Evolutionary conservation across 2,888 invertebrate genomes (phyloP).

Genomic region (Acanthopleura granulata): DNA sequence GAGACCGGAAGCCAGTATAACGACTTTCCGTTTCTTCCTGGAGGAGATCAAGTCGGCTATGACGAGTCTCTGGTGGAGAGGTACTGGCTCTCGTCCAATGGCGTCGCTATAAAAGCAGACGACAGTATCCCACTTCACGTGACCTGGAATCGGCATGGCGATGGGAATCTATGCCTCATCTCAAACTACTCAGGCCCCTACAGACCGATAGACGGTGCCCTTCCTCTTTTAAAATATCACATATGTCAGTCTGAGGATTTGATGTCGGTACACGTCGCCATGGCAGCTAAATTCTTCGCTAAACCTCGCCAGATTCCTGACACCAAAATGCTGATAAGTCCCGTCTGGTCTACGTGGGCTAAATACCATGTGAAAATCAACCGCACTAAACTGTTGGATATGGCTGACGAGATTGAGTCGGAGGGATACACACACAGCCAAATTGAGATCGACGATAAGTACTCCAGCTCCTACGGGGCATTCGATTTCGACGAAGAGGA

Average conservation of each 20-base stretch:
- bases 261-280: conserved; percentile 77
- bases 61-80: conserved; percentile 67
- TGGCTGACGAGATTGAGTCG: conserved; percentile 40
- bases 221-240: conserved; percentile 72
- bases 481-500: conserved; percentile 77
- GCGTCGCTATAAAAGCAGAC: conserved; percentile 78
- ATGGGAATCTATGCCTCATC: conserved; percentile 43
- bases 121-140: conserved; percentile 81
- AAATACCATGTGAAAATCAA: conserved; percentile 79
- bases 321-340: conserved; percentile 80
- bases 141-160: conserved; percentile 78
- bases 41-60: conserved; percentile 23
- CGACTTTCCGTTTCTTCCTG: conserved; percentile 38
- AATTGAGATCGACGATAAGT: conserved; percentile 82
- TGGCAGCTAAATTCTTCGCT: conserved; percentile 75
- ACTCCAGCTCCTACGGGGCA: conserved; percentile 90
- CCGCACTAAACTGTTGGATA: conserved; percentile 68
- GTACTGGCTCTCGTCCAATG: conserved; percentile 78
- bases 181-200: conserved; percentile 43
- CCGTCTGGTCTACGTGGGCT: conserved; percentile 92
- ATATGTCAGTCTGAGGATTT: conserved; percentile 77
- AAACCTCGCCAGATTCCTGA: conserved; percentile 71
- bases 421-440: conserved; percentile 52
- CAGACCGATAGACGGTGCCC: conserved; percentile 25
- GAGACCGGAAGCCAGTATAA: conserved; percentile 70